Conservation (phyloP, 2,797 vertebrate species). For the Oreochromis mossambicus region DNA sequence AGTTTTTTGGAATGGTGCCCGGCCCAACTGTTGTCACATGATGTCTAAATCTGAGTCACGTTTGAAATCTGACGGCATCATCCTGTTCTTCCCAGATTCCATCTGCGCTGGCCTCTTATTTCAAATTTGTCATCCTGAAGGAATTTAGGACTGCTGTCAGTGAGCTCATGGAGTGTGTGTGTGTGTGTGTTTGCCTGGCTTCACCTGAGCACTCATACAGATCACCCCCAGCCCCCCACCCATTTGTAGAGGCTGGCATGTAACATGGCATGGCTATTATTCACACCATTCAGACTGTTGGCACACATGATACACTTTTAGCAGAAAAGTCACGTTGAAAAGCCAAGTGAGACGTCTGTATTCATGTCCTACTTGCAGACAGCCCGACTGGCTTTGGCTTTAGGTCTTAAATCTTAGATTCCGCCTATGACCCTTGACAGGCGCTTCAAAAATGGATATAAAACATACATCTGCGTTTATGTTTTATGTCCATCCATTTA, state of each 20-base stretch:
- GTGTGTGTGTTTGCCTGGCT: conserved; percentile 1
- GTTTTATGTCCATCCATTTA: neutral
- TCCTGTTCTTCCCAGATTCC: conserved; percentile 42
- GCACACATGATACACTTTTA: conserved; percentile 13
- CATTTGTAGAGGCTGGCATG: neutral
- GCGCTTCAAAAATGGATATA: neutral
- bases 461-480: neutral
- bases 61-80: conserved; percentile 38
- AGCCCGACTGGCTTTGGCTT: conserved; percentile 10
- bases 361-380: conserved; percentile 22
- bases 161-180: neutral
- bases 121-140: conserved; percentile 44
- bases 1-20: conserved; percentile 25
- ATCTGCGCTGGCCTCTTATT: conserved; percentile 40
- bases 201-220: conserved; percentile 13
- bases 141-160: conserved; percentile 54
- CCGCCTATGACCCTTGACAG: neutral
- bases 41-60: conserved; percentile 53
- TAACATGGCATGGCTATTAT: conserved; percentile 16
- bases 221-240: neutral
- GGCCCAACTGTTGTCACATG: conserved; percentile 38
- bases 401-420: conserved; percentile 33
- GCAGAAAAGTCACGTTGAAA: conserved; percentile 37
- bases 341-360: conserved; percentile 1
- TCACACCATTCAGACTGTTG: conserved; percentile 24